Percentiles rank a stretch among this genome's conserved stretches.
These are phyloP conservation scores for Cephalopterus ornatus DNA, from an alignment of 2,113 vertebrate genomes.

Conservation along the genomic window DNA sequence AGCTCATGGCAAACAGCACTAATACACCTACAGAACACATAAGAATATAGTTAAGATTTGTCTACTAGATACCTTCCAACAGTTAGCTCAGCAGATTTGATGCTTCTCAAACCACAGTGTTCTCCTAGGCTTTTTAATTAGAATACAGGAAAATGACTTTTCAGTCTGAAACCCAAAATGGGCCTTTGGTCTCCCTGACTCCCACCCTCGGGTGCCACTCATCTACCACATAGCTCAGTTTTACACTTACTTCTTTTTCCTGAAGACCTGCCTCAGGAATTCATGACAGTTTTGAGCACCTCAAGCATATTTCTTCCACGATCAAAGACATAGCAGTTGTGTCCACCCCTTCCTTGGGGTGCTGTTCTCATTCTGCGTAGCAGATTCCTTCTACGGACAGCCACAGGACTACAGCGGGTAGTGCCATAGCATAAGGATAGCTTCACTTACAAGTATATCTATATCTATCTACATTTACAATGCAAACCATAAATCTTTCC, in stretches of 20 bases:
- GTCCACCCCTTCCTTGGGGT: not conserved
- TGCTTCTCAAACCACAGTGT: not conserved
- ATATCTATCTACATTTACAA: not conserved
- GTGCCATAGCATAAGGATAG: not conserved
- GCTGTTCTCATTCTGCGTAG: not conserved
- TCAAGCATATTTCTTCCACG: not conserved
- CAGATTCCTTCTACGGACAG: rapidly evolving
- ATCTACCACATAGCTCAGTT: not conserved
- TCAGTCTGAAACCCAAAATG: not conserved
- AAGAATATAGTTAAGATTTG: not conserved
- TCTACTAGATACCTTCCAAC: not conserved
- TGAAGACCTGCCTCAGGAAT: not conserved
- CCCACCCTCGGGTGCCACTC: not conserved
- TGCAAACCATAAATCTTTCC: not conserved
- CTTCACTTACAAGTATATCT: not conserved
- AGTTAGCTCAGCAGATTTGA: not conserved
- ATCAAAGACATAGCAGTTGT: not conserved
- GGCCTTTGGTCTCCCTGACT: not conserved
- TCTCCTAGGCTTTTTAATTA: not conserved
- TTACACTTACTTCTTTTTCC: not conserved
- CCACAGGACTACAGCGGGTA: not conserved
- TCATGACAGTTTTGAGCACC: not conserved
- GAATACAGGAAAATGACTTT: not conserved
- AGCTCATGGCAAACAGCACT: not conserved
- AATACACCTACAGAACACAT: not conserved